phyloP scores from a whole-genome alignment of 2,888 invertebrate genomes.

The Spodoptera littoralis region DNA sequence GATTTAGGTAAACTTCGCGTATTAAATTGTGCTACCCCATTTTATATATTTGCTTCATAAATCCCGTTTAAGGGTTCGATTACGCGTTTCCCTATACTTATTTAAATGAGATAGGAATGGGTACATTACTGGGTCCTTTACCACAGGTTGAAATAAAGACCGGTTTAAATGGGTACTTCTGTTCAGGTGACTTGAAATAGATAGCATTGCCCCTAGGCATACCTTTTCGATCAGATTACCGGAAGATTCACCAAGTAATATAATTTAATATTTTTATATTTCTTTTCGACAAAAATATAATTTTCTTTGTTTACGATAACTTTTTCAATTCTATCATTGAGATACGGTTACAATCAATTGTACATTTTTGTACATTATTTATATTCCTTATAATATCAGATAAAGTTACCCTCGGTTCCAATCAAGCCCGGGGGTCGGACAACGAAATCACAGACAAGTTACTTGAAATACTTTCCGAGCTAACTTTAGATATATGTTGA shows the following conservation, averaged over 20 bases:
- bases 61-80: slow-evolving; percentile 75
- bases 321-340: slow-evolving; percentile 7
- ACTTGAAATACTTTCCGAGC: slow-evolving; percentile 43
- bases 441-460: slow-evolving; percentile 61
- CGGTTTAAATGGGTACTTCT: slow-evolving; percentile 38
- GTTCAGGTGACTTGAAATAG: slow-evolving; percentile 28
- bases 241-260: slow-evolving; percentile 6
- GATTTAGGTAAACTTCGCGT: slow-evolving; percentile 80
- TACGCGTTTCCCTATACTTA: slow-evolving; percentile 70
- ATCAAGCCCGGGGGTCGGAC: slow-evolving; percentile 52
- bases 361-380: slow-evolving; percentile 24
- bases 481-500: slow-evolving; percentile 41
- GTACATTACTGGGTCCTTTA: slow-evolving; percentile 57
- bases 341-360: slow-evolving; percentile 19
- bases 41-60: slow-evolving; percentile 77
- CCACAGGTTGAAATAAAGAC: slow-evolving; percentile 55
- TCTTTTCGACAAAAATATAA: neutral
- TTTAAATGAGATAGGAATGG: slow-evolving; percentile 71
- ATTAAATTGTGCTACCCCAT: slow-evolving; percentile 74
- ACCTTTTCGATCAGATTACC: neutral
- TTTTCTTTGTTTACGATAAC: slow-evolving; percentile 3
- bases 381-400: slow-evolving; percentile 28
- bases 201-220: slow-evolving; percentile 10
- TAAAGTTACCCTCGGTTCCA: slow-evolving; percentile 53
- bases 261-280: neutral